Base-by-base conservation (phyloP, 2,888 invertebrate species). In the Thereva unica region DNA sequence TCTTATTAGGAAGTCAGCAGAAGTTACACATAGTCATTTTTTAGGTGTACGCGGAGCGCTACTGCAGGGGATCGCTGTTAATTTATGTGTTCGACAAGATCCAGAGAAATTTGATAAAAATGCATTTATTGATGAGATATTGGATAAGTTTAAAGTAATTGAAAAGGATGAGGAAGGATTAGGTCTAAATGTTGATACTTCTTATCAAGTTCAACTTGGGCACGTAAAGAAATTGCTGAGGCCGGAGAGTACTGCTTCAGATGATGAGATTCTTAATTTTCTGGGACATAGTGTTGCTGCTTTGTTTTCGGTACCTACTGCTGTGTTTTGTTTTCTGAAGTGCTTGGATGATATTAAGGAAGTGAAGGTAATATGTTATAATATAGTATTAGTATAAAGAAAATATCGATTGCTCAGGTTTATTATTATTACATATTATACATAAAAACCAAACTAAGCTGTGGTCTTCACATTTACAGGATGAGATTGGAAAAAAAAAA, bases 251-350 rank as follows among this genome's bases (percentile, higher is more conserved):
- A 75, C 80, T 35, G 80, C 80, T 12, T 77, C 78, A 2, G 78
- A 83, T 59, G 82, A 83, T 52, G 82, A 84, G 72, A 82, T 89
- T 9, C 80, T 84, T 54, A 78, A 82, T 40, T 74, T 77, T 47
- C 75, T 87, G 71, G 90, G 90, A 4, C 86, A 85, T 75, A 82
- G 83, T 67, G 83, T 89, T 4, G 79, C 84, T 49, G 90, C 90
- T 1, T 74, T 87, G n/a, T 83, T 84, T 70, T 89, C 90, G 0
- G 89, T 90, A 6, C 89, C 90, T 3, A 88, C 89, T 34, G 89
- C 90, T 12, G 84, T 91, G 70, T 90, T 85, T 77, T 86, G 87
- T 72, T 90, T 89, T 75, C 77, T 90, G 38, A 80, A 82, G 71
- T 84, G 86, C 4, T 82, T 82, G 67, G 78, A 79, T 49, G 81